phyloP scores from a whole-genome alignment of 2,113 vertebrate species.

The Patagioenas fasciata region DNA sequence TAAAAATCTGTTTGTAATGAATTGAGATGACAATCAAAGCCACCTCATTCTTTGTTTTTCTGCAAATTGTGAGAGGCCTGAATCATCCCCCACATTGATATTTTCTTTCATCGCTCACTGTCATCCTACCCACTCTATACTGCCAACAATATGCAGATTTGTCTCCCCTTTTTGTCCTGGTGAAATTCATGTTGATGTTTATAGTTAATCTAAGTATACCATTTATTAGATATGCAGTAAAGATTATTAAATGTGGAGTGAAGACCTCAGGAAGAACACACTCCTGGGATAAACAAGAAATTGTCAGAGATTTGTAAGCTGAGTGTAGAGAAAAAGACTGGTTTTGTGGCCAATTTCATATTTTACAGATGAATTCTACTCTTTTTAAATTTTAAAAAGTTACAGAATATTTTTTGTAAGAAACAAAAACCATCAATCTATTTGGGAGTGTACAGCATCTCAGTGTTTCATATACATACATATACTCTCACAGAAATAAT shows the following conservation, averaged over 20 bases:
- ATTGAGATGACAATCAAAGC: conserved; percentile 4
- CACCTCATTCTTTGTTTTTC: background rate
- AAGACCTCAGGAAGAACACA: background rate
- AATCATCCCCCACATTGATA: background rate
- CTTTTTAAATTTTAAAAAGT: background rate
- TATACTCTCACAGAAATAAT: background rate
- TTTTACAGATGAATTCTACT: background rate
- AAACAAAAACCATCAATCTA: background rate
- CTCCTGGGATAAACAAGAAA: background rate
- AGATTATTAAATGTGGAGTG: background rate
- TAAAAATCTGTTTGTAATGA: conserved; percentile 9
- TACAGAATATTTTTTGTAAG: background rate
- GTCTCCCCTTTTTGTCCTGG: background rate
- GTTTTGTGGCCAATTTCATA: background rate
- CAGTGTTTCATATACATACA: background rate
- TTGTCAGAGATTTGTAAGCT: background rate
- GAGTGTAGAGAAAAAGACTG: background rate
- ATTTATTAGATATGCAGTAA: background rate
- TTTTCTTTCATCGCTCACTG: conserved; percentile 14
- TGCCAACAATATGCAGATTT: conserved; percentile 14
- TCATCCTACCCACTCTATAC: conserved; percentile 19
- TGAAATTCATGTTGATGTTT: background rate
- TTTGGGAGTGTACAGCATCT: background rate
- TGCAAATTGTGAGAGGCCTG: background rate
- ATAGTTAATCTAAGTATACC: background rate